Conservation (phyloP, 1,140 invertebrate genomes). For the Leguminivora glycinivorella region DNA sequence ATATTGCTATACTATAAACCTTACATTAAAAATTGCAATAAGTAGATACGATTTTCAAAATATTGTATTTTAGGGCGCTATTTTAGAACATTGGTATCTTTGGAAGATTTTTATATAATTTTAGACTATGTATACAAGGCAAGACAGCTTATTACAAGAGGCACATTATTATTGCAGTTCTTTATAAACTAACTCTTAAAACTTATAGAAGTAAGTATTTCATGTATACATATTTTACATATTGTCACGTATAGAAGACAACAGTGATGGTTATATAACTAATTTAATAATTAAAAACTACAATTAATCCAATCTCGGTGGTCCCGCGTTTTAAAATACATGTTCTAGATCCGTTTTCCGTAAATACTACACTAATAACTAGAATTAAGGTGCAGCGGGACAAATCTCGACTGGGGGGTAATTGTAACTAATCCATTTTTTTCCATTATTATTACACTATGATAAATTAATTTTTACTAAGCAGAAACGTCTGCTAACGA, state of each 20-base stretch:
- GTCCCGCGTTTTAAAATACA: conserved; percentile 19
- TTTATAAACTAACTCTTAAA: conserved; percentile 26
- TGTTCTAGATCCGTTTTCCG: background rate
- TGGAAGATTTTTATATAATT: conserved; percentile 43
- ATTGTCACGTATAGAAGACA: conserved; percentile 21
- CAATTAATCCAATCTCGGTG: conserved; percentile 11
- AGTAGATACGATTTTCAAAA: conserved; percentile 20
- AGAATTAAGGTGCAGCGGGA: too few relatives aligned
- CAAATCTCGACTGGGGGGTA: too few relatives aligned
- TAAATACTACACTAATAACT: background rate
- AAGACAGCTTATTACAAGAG: conserved; percentile 51
- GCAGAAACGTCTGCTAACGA: too few relatives aligned
- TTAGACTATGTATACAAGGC: conserved; percentile 46
- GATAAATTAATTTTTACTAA: too few relatives aligned
- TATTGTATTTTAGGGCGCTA: conserved; percentile 22
- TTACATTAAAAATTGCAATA: conserved; percentile 16
- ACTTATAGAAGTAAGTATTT: background rate
- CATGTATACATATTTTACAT: conserved; percentile 3
- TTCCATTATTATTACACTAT: too few relatives aligned
- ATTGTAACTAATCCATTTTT: too few relatives aligned
- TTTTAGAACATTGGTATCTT: conserved; percentile 42
- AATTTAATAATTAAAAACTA: conserved; percentile 19
- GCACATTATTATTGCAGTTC: conserved; percentile 53
- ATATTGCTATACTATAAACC: conserved; percentile 18
- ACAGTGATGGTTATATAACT: conserved; percentile 29